Conservation (phyloP, 1,140 invertebrate genomes). For the Monochamus saltuarius region DNA sequence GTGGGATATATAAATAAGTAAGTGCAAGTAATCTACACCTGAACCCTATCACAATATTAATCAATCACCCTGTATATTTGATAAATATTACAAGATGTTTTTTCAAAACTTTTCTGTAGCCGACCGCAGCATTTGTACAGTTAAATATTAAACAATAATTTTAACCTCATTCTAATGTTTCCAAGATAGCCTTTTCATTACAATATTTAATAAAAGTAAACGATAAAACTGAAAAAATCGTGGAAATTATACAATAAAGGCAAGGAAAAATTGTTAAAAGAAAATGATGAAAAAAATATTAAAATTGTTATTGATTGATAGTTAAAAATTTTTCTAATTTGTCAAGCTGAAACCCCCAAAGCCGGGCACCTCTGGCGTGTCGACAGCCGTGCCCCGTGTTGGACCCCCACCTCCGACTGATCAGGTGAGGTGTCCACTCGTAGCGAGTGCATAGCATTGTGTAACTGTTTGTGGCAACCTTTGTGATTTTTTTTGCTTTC, state of each 20-base stretch:
- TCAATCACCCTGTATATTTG: no score
- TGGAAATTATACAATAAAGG: no score
- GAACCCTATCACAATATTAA: no score
- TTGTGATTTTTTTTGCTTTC: slow-evolving; percentile 1
- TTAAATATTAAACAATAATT: no score
- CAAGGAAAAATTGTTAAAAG: not conserved
- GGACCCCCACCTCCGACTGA: slow-evolving; percentile 61
- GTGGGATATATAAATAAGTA: no score
- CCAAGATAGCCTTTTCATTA: no score
- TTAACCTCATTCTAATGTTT: no score
- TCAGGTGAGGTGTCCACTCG: slow-evolving; percentile 57
- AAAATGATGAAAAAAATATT: not conserved
- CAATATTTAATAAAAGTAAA: not conserved
- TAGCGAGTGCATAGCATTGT: slow-evolving; percentile 28
- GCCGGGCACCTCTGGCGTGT: slow-evolving; percentile 58
- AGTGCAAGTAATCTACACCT: no score
- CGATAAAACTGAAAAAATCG: not conserved
- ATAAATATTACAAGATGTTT: no score
- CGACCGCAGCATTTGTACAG: no score
- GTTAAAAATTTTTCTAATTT: not conserved
- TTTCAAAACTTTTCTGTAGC: no score
- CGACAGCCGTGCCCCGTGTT: slow-evolving; percentile 57
- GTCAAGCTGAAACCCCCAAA: slow-evolving; percentile 56
- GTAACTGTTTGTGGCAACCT: slow-evolving; percentile 15
- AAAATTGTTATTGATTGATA: not conserved